Percentiles rank a stretch among this genome's conserved stretches.
These are phyloP conservation scores for Grallaria varia DNA, from an alignment of 2,113 vertebrate species.

Conservation along the genomic window DNA sequence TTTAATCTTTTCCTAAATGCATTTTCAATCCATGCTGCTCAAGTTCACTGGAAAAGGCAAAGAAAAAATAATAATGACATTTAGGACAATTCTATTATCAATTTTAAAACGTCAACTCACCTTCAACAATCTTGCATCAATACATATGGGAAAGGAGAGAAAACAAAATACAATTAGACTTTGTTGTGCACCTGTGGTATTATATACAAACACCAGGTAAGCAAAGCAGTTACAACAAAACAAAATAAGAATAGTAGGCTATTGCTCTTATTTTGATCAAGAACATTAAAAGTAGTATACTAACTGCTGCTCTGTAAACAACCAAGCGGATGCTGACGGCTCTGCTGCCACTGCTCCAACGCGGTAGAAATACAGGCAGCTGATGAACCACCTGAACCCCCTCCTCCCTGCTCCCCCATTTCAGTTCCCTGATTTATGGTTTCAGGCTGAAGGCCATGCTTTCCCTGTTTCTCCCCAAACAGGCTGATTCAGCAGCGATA, in stretches of 20 bases:
- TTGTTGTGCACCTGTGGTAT: not conserved
- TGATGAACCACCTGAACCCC: not conserved
- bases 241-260: not conserved
- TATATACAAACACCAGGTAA: not conserved
- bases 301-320: not conserved
- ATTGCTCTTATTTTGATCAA: not conserved
- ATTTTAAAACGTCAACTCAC: constrained; percentile 57
- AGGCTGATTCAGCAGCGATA: not conserved
- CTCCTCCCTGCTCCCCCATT: not conserved
- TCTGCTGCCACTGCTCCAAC: not conserved
- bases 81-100: not conserved
- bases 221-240: not conserved
- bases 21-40: not conserved
- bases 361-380: not conserved
- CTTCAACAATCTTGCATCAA: constrained; percentile 72
- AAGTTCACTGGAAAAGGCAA: not conserved
- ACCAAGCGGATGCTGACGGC: not conserved
- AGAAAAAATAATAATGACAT: not conserved
- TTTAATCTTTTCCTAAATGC: not conserved
- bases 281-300: not conserved
- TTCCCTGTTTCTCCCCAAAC: not conserved
- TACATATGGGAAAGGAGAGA: not conserved
- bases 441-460: not conserved
- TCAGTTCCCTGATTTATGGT: not conserved
- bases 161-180: constrained; percentile 26